phyloP scores from a whole-genome alignment of 2,113 vertebrate species.

The Scomber scombrus region DNA sequence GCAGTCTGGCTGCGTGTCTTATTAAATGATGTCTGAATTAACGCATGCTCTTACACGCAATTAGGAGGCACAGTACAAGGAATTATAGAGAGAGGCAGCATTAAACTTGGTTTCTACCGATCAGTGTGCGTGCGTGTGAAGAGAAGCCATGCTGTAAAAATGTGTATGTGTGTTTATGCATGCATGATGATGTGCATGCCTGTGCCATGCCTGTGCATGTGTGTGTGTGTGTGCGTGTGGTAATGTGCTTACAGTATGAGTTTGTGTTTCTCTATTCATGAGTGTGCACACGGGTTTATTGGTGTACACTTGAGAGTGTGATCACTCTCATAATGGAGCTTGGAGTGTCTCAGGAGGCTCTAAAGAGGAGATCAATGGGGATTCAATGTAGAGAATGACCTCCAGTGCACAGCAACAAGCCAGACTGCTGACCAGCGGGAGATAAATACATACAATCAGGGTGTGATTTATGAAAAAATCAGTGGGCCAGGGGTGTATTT shows the following conservation, averaged over 20 bases:
- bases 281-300: conserved; percentile 54
- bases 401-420: conserved; percentile 72
- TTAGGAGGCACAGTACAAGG: conserved; percentile 78
- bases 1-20: conserved; percentile 77
- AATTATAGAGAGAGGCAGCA: conserved; percentile 76
- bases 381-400: conserved; percentile 78
- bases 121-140: conserved; percentile 52
- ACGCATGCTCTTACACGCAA: conserved; percentile 77
- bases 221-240: conserved; percentile 42
- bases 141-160: conserved; percentile 17
- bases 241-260: conserved; percentile 56
- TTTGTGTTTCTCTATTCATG: conserved; percentile 62
- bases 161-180: conserved; percentile 34
- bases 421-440: conserved; percentile 81
- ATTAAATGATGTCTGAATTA: conserved; percentile 87
- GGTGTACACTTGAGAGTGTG: conserved; percentile 58
- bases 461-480: too few relatives aligned
- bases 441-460: conserved; percentile 76
- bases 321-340: conserved; percentile 73
- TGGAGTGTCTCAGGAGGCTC: conserved; percentile 58
- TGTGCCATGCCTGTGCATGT: conserved; percentile 27
- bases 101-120: conserved; percentile 77
- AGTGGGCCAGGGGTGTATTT: too few relatives aligned
- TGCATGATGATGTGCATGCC: conserved; percentile 42
- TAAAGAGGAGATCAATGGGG: conserved; percentile 77